Conservation (phyloP, 1,140 invertebrate genomes). For the Helicorthomorpha holstii region DNA sequence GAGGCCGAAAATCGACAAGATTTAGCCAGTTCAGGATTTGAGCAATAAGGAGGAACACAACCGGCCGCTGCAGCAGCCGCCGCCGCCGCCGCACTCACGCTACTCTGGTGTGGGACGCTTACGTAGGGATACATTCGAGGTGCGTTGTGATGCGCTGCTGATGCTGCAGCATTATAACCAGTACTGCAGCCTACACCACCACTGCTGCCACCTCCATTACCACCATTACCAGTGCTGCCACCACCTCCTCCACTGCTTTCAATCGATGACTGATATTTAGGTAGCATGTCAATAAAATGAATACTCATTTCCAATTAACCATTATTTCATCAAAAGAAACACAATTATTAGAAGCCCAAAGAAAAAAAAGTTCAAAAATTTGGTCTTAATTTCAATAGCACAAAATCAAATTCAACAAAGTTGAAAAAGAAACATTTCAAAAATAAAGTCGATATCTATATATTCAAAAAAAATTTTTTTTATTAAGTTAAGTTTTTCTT, state of each 20-base stretch:
- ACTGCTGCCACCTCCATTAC: too few species aligned
- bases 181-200: too few species aligned
- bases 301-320: slow-evolving; percentile 60
- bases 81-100: slow-evolving; percentile 40
- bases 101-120: slow-evolving; percentile 44
- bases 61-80: slow-evolving; percentile 31
- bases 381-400: too few species aligned
- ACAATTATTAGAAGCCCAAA: too few species aligned
- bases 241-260: too few species aligned
- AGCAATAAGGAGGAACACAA: neutral
- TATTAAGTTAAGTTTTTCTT: too few species aligned
- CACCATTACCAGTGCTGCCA: neutral
- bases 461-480: neutral
- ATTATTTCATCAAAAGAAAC: too few species aligned
- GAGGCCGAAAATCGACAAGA: neutral
- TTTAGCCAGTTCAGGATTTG: neutral
- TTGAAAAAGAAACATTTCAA: too few species aligned
- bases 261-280: slow-evolving; percentile 74
- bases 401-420: too few species aligned
- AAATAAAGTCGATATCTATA: slow-evolving; percentile 2
- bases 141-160: slow-evolving; percentile 25
- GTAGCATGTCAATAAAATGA: slow-evolving; percentile 94
- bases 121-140: slow-evolving; percentile 45
- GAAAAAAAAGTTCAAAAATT: too few species aligned
- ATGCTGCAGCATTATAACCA: slow-evolving; percentile 21